A percentile compares a stretch with the other conserved stretches of the same genome.
These are phyloP conservation scores for Macroglossus sobrinus DNA, from an alignment of 2,113 vertebrate species.

Conservation along the genomic window DNA sequence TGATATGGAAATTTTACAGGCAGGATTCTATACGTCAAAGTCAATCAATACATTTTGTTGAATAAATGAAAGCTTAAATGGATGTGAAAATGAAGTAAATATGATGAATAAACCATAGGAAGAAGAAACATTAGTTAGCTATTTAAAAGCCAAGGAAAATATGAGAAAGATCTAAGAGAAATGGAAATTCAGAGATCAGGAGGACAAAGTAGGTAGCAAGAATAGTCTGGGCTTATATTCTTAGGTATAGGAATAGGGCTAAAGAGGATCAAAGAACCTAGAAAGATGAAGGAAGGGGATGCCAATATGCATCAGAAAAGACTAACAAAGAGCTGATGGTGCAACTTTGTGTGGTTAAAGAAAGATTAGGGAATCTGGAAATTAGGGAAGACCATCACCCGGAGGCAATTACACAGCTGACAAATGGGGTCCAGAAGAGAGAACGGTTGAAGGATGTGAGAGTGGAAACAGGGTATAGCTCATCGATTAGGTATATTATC, in stretches of 20 bases:
- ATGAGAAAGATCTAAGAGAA: background rate
- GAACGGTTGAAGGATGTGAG: background rate
- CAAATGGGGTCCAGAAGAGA: background rate
- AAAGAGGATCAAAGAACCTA: background rate
- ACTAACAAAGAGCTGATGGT: background rate
- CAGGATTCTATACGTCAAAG: background rate
- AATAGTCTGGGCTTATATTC: background rate
- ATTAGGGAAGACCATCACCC: background rate
- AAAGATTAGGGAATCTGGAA: conserved; percentile 12
- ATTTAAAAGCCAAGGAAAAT: background rate
- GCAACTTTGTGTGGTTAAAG: background rate
- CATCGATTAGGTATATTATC: background rate
- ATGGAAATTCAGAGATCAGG: background rate
- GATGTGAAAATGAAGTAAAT: background rate
- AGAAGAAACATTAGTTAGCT: background rate
- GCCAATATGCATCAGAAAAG: background rate
- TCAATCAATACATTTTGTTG: background rate
- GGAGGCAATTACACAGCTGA: background rate
- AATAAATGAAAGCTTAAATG: conserved; percentile 6
- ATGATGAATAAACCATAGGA: background rate
- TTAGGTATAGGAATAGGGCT: background rate
- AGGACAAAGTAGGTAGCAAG: background rate
- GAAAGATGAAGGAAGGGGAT: background rate
- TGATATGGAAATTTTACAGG: background rate
- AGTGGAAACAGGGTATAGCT: background rate